Base-by-base conservation (phyloP, 2,113 vertebrate genomes). In the Maccullochella peelii region DNA sequence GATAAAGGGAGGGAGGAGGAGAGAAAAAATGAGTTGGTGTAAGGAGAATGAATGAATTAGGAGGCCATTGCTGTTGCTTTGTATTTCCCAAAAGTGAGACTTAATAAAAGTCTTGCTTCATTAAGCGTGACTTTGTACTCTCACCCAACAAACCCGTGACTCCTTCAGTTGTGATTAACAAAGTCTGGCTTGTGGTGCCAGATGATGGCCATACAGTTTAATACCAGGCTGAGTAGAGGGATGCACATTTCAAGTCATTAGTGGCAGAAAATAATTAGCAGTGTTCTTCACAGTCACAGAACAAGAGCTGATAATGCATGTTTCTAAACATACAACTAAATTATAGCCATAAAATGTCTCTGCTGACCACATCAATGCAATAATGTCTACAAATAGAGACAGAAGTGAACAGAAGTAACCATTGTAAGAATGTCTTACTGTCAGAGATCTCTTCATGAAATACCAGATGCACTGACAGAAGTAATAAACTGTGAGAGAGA, bases 381-480 rank as follows among this genome's bases (percentile, higher is more conserved):
- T 21, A 69, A 55, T 8, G 7, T 33, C 16, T 10, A 63, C 40
- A 67, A 84, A 57, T 54, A n/a, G 7, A 63, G 52, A 30, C 0
- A 1, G 10, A 70, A 40, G 36, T 3, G 10, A 30, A 21, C 16
- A 11, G 21, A 49, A 52, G 44, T 8, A 50, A 38, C 18, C 21
- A 81, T 62, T 14, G 23, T 20, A 40, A 72, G 42, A 54, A 20
- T 30, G 27, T 65, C 25, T n/a, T 70, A 12, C 27, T 54, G 38
- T 58, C 21, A 49, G 69, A 63, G 25, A 14, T 59, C 36, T 11
- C 3, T 16, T 47, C 15, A 71, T 80, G 25, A 78, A 86, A 61
- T 65, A 67, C 5, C 20, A 18, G 21, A 27, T 25, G 30, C n/a
- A 81, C 21, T 27, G 50, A 74, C 21, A 67, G 21, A 63, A 58